Base-by-base conservation (phyloP, 2,113 vertebrate species). In the Tetraodon nigroviridis region DNA sequence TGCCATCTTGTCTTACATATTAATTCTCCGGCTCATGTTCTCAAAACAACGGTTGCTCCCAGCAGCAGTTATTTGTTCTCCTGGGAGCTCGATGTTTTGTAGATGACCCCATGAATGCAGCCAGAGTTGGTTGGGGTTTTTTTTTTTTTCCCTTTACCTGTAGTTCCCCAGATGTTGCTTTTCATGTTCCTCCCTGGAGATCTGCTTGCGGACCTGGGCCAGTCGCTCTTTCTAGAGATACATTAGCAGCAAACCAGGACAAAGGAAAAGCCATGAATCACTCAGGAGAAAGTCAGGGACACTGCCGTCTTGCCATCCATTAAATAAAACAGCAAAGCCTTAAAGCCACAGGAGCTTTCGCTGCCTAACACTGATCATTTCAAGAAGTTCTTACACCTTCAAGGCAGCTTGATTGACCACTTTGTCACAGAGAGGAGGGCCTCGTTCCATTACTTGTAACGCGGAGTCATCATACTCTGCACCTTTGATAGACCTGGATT, bases 151-250 rank as follows among this genome's bases (percentile, higher is more conserved):
- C 46, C 59, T 58, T 1, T 93, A 98, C 97, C 95, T 96, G 85
- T 99, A 99, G 84, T 98, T 99, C 59, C 97, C 97, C 92, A 98
- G 92, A 75, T 99, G 93, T 76, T 92, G 91, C 49, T 95, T 97
- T 90, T 99, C 97, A 67, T 98, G 92, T 75, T 97, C 93, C 79
- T 99, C 97, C 87, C 91, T 92, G 46, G 92, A 95, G 82, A 97
- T 90, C 85, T 98, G 97, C 85, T 94, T 98, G 81, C 96, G 93
- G 69, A 99, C 93, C 89, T 98, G 95, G 58, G 91, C 92, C 63
- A 99, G 93, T 66, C 92, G 92, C 79, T 98, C 97, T 90, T 94
- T 99, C 97, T 99, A 87, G 32, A 90, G 90, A 90, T 15, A 71
- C 50, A 27, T 6, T 16, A 51, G 2, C n/a, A 51, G 21, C 17